Evolutionary conservation across 1,140 invertebrate genomes (phyloP).

Genomic region (Paramacrobiotus metropolitanus): DNA sequence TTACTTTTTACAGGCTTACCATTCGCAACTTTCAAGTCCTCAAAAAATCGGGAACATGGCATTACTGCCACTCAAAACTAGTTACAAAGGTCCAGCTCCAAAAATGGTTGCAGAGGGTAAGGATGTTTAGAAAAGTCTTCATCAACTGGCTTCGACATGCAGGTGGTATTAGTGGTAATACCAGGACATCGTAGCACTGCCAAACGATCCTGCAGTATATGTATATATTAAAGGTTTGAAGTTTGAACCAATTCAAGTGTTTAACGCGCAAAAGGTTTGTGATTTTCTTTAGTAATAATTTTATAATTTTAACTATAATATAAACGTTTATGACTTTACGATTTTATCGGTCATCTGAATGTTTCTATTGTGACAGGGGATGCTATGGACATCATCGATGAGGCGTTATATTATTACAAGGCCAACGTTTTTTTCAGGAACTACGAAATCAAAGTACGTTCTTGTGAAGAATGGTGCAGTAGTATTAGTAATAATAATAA

Average conservation of each 20-base stretch:
- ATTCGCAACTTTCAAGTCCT: slow-evolving; percentile 52
- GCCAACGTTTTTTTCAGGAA: slow-evolving; percentile 98
- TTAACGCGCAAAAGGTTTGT: no score
- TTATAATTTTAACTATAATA: no score
- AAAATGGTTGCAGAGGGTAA: slow-evolving; percentile 19
- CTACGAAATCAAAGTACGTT: slow-evolving; percentile 96
- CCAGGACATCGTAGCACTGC: no score
- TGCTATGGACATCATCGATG: slow-evolving; percentile 83
- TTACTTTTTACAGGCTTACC: slow-evolving; percentile 48
- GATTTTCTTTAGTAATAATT: no score
- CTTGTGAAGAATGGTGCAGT: no score
- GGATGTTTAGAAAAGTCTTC: slow-evolving; percentile 8
- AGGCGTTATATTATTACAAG: slow-evolving; percentile 88
- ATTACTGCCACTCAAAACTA: slow-evolving; percentile 57
- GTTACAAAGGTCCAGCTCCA: slow-evolving; percentile 64
- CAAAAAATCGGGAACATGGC: slow-evolving; percentile 72
- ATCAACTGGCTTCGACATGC: slow-evolving; percentile 4
- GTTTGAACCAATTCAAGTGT: no score
- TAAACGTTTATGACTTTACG: no score
- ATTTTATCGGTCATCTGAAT: no score
- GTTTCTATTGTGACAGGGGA: slow-evolving; percentile 19
- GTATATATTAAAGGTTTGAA: no score
- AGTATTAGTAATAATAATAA: no score
- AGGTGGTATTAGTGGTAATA: neutral
- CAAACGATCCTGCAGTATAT: no score